Percentiles rank a stretch among this genome's conserved stretches.
phyloP scores from a whole-genome alignment of 2,888 invertebrate genomes.

The Philereme transversata region DNA sequence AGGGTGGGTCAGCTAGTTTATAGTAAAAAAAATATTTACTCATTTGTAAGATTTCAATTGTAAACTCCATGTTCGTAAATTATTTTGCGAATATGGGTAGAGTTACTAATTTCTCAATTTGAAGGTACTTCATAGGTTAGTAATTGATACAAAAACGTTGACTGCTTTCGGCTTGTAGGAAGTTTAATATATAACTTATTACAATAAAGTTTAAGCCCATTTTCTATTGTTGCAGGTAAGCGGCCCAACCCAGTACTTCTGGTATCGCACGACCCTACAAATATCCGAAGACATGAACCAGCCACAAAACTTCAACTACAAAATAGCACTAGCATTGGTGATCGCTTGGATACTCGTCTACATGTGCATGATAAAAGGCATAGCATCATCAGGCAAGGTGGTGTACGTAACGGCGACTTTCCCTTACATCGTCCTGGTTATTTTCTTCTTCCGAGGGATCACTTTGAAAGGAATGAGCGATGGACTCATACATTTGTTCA shows the following conservation, averaged over 20 bases:
- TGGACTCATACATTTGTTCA: conserved; percentile 94
- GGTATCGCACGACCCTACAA: conserved; percentile 96
- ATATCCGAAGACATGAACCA: conserved; percentile 94
- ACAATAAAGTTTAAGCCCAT: neutral
- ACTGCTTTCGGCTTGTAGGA: no score
- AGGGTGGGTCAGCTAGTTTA: no score
- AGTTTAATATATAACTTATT: no score
- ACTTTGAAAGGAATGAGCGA: conserved; percentile 94
- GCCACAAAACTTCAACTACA: conserved; percentile 95
- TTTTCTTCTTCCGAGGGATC: conserved; percentile 97
- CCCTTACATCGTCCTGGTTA: conserved; percentile 96
- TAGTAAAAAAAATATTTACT: no score
- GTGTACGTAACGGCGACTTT: conserved; percentile 98
- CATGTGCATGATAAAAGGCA: conserved; percentile 98
- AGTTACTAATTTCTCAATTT: no score
- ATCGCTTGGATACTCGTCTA: conserved; percentile 97
- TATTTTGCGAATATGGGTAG: no score
- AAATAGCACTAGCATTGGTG: conserved; percentile 93
- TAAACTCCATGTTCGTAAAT: no score
- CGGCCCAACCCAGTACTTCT: conserved; percentile 97
- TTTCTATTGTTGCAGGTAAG: conserved; percentile 86
- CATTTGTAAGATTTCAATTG: no score
- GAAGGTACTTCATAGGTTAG: no score
- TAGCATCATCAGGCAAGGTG: conserved; percentile 98
- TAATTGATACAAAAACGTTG: no score